A percentile compares a stretch with the other conserved stretches of the same genome.
These are phyloP conservation scores for Pachypsylla venusta DNA, from an alignment of 1,140 invertebrate species.

Conservation along the genomic window DNA sequence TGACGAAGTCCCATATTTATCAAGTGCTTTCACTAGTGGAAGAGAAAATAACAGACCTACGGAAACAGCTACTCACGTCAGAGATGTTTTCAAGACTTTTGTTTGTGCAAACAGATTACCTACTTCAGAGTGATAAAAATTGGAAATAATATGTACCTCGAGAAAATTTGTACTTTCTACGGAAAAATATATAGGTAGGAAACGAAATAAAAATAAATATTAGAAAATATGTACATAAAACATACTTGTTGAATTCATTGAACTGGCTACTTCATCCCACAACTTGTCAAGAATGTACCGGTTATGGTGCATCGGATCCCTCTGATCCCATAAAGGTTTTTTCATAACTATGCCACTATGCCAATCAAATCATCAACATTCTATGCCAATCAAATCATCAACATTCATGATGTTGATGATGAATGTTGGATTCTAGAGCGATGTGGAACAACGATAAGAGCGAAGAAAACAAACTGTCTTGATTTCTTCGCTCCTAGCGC, in stretches of 20 bases:
- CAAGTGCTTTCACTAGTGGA: not conserved
- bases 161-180: not conserved
- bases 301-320: not conserved
- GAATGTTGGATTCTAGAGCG: no score
- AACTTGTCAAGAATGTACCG: not conserved
- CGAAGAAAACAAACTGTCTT: no score
- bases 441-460: no score
- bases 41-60: no score
- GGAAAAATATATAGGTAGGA: not conserved
- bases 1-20: not conserved
- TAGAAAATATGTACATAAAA: constrained; percentile 11
- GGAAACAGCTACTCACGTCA: not conserved
- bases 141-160: not conserved
- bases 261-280: not conserved
- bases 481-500: no score
- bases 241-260: not conserved
- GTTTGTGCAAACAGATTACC: not conserved
- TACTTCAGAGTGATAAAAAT: no score
- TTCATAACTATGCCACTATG: no score
- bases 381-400: no score
- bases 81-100: not conserved
- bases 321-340: not conserved
- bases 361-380: no score
- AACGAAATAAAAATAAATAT: not conserved
- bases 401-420: no score